These are phyloP conservation scores for Biston betularia DNA, from an alignment of 2,888 invertebrate genomes.

Conservation along the genomic window DNA sequence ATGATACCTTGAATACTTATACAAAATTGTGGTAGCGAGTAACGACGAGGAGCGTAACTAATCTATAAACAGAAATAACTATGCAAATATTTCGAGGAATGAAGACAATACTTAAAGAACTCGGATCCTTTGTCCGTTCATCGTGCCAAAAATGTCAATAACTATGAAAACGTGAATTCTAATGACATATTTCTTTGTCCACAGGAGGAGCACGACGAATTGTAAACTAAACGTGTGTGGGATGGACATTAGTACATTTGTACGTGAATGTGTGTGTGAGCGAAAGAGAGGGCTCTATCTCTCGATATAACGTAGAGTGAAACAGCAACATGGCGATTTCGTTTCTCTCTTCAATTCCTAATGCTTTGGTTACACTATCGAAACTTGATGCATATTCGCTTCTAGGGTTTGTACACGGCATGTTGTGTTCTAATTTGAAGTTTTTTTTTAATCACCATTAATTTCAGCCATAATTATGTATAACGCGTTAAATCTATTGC, in stretches of 20 bases:
- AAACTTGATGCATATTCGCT: neutral
- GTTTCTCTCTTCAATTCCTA: slow-evolving; percentile 8
- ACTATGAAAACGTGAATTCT: slow-evolving; percentile 8
- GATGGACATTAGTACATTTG: slow-evolving; percentile 67
- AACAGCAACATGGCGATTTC: slow-evolving; percentile 9
- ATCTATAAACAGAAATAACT: neutral
- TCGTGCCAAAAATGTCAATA: slow-evolving; percentile 6
- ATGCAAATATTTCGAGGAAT: slow-evolving; percentile 7
- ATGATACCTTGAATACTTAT: too few species aligned
- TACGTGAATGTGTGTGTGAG: slow-evolving; percentile 43
- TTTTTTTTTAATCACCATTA: too few species aligned
- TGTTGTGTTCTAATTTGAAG: too few species aligned
- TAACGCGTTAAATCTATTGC: too few species aligned
- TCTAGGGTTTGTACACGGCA: too few species aligned
- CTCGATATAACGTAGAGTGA: slow-evolving; percentile 14
- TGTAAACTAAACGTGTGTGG: slow-evolving; percentile 68
- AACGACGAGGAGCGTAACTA: neutral
- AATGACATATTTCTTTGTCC: slow-evolving; percentile 53
- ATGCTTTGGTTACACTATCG: slow-evolving; percentile 2
- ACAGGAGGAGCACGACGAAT: slow-evolving; percentile 82
- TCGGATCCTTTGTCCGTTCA: slow-evolving; percentile 5
- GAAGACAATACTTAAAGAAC: slow-evolving; percentile 1
- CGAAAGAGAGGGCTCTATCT: slow-evolving; percentile 25
- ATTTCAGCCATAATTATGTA: too few species aligned
- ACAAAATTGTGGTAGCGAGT: neutral